Conservation (phyloP, 1,140 invertebrate genomes). For the Drosophila serrata region DNA sequence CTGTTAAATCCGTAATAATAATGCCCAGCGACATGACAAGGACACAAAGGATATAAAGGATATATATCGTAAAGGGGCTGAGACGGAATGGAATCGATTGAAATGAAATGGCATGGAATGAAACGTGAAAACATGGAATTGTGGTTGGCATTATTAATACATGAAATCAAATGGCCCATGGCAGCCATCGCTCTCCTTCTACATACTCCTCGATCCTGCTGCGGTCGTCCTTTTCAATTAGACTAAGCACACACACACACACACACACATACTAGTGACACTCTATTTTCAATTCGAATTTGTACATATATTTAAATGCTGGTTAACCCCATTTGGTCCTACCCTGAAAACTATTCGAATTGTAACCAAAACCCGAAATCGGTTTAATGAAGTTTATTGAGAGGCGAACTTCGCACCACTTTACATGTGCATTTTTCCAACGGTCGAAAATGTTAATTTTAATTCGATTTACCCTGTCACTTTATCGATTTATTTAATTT, state of each 20-base stretch:
- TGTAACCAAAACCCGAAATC: slow-evolving; percentile 37
- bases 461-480: slow-evolving; percentile 40
- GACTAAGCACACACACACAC: slow-evolving; percentile 39
- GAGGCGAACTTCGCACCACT: slow-evolving; percentile 7
- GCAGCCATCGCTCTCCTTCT: slow-evolving; percentile 1
- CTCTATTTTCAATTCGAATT: slow-evolving; percentile 1
- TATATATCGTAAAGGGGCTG: not conserved
- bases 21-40: slow-evolving; percentile 53
- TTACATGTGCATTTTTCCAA: slow-evolving; percentile 8
- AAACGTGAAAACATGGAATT: slow-evolving; percentile 61
- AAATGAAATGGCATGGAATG: slow-evolving; percentile 60
- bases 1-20: slow-evolving; percentile 51
- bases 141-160: slow-evolving; percentile 61
- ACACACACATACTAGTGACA: slow-evolving; percentile 6
- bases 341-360: slow-evolving; percentile 24
- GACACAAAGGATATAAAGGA: slow-evolving; percentile 41
- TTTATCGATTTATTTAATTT: slow-evolving; percentile 37
- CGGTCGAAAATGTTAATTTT: slow-evolving; percentile 43
- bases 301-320: slow-evolving; percentile 26
- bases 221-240: slow-evolving; percentile 60
- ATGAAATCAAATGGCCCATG: slow-evolving; percentile 44
- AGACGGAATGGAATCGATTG: slow-evolving; percentile 32
- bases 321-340: slow-evolving; percentile 33
- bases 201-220: slow-evolving; percentile 35
- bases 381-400: slow-evolving; percentile 54